Evolutionary conservation across 2,888 invertebrate species (phyloP).

Genomic region (Nezara viridula): DNA sequence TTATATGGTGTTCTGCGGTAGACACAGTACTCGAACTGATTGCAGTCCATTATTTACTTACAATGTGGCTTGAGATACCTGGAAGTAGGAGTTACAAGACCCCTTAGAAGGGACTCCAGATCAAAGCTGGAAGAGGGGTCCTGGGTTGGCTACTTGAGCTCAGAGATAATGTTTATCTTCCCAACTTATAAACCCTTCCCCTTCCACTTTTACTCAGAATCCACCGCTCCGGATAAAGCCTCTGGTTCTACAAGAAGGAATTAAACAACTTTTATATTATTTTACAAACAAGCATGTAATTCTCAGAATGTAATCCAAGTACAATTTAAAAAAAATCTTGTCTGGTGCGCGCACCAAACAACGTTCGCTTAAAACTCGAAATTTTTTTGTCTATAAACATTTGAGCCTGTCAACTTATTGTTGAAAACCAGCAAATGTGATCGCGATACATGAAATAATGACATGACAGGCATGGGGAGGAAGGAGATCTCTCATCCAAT

Average conservation of each 20-base stretch:
- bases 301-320: not conserved
- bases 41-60: not conserved
- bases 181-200: not conserved
- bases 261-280: not conserved
- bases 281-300: not conserved
- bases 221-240: not conserved
- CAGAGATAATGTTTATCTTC: constrained; percentile 8
- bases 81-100: not conserved
- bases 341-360: no score
- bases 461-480: no score
- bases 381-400: no score
- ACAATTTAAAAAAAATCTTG: no score
- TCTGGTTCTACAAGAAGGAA: not conserved
- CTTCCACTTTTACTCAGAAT: not conserved
- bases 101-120: not conserved
- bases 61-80: not conserved
- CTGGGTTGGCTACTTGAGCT: not conserved
- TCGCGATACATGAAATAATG: no score
- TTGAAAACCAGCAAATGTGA: no score
- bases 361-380: no score
- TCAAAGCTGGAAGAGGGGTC: not conserved
- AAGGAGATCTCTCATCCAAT: no score
- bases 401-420: no score
- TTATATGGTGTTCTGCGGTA: no score
- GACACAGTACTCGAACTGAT: not conserved